Percentiles rank a stretch among this genome's conserved stretches.
Conservation (phyloP, 2,797 vertebrate species). For the Sphenopsis melanotis region DNA sequence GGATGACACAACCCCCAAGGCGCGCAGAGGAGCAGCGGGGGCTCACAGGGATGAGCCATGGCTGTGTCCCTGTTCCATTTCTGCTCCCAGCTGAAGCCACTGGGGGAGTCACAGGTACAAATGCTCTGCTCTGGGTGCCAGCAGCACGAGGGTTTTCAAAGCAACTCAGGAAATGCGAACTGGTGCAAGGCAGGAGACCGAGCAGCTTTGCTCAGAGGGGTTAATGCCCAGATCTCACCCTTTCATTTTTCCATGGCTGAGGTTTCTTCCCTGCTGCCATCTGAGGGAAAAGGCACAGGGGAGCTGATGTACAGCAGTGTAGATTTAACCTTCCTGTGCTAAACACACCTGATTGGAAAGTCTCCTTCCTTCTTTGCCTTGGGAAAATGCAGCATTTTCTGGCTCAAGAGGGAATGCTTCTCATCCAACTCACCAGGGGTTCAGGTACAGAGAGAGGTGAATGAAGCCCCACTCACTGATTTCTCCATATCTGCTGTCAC, state of each 20-base stretch:
- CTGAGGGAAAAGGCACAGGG: neutral
- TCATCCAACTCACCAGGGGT: neutral
- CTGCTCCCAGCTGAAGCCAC: neutral
- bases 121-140: neutral
- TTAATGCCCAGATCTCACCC: neutral
- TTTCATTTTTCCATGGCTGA: neutral
- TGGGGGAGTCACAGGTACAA: neutral
- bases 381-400: neutral
- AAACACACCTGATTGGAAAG: neutral
- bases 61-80: neutral
- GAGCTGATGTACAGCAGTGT: neutral
- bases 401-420: neutral
- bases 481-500: neutral
- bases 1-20: neutral
- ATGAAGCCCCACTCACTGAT: neutral
- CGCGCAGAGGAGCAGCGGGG: rapidly evolving
- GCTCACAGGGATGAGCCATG: neutral
- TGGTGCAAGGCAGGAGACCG: neutral
- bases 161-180: neutral
- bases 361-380: neutral
- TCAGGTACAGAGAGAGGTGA: neutral
- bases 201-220: neutral
- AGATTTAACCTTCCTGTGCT: neutral
- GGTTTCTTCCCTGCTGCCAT: neutral
- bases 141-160: rapidly evolving